Conservation (phyloP, 2,797 vertebrate species). For the Sphenopsis melanotis region DNA sequence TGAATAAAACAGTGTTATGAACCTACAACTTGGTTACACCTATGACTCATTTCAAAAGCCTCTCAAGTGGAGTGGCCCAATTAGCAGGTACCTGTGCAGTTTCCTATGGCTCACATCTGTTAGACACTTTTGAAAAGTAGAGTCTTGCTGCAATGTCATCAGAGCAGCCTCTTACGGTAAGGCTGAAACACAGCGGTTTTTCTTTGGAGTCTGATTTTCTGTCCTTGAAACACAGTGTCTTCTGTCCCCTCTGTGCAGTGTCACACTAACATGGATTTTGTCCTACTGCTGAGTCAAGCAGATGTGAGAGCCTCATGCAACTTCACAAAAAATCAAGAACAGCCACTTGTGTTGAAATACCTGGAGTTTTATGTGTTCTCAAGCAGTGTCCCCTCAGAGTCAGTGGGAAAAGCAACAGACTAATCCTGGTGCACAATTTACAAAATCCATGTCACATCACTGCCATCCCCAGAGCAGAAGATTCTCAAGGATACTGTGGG, state of each 20-base stretch:
- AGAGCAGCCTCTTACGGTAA: neutral
- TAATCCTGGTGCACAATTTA: neutral
- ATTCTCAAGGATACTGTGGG: neutral
- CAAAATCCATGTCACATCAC: neutral
- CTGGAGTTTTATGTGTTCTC: neutral
- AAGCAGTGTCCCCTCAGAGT: neutral
- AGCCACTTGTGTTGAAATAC: neutral
- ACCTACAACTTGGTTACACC: neutral
- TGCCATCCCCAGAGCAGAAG: neutral
- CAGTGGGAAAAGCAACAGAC: neutral
- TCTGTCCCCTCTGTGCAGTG: neutral
- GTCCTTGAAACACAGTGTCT: neutral
- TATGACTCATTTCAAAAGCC: slow-evolving; percentile 3
- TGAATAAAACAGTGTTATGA: slow-evolving; percentile 2
- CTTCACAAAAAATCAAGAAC: neutral
- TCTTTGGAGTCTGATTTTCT: neutral
- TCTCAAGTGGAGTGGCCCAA: neutral
- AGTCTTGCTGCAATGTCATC: neutral
- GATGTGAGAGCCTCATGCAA: neutral
- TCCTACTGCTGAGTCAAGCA: neutral
- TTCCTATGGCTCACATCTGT: neutral
- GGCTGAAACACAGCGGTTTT: neutral
- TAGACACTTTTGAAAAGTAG: neutral
- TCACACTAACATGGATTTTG: neutral
- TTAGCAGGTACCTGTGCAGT: neutral